These are phyloP conservation scores for Micropoecilia bifurca DNA, from an alignment of 2,797 vertebrate genomes.

Conservation along the genomic window DNA sequence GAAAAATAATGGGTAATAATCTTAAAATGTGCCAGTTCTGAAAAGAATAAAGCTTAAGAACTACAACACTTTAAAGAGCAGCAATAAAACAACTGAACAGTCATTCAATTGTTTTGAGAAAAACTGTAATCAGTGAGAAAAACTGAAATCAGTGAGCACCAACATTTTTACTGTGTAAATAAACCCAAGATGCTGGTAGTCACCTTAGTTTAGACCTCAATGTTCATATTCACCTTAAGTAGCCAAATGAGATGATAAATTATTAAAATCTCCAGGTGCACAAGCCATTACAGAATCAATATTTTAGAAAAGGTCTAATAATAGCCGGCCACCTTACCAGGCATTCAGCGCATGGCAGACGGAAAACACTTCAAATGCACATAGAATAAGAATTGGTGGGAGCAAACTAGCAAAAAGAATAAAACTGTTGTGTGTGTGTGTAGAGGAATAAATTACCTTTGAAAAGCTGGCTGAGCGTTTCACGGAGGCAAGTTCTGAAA, in stretches of 20 bases:
- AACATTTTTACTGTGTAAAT: background rate
- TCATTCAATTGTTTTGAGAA: background rate
- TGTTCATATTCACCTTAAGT: slow-evolving; percentile 54
- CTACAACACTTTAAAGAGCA: background rate
- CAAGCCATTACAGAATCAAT: slow-evolving; percentile 60
- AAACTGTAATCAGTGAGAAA: background rate
- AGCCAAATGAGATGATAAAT: slow-evolving; percentile 64
- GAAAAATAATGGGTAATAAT: background rate
- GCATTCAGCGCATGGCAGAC: slow-evolving; percentile 15
- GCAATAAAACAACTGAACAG: background rate
- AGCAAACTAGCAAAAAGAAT: background rate
- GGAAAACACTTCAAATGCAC: background rate
- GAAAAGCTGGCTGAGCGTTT: slow-evolving; percentile 2
- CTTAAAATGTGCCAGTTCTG: background rate
- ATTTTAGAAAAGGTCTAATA: slow-evolving; percentile 60
- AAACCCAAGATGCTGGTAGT: slow-evolving; percentile 4
- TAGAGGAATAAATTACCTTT: background rate
- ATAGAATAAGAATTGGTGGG: background rate
- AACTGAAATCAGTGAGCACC: background rate
- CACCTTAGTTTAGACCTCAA: slow-evolving; percentile 21
- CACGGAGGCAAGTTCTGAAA: background rate
- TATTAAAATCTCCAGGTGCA: slow-evolving; percentile 51
- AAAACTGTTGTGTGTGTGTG: background rate
- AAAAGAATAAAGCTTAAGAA: background rate
- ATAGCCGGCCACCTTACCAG: slow-evolving; percentile 38